phyloP scores from a whole-genome alignment of 2,113 vertebrate species.

The Oplegnathus fasciatus region DNA sequence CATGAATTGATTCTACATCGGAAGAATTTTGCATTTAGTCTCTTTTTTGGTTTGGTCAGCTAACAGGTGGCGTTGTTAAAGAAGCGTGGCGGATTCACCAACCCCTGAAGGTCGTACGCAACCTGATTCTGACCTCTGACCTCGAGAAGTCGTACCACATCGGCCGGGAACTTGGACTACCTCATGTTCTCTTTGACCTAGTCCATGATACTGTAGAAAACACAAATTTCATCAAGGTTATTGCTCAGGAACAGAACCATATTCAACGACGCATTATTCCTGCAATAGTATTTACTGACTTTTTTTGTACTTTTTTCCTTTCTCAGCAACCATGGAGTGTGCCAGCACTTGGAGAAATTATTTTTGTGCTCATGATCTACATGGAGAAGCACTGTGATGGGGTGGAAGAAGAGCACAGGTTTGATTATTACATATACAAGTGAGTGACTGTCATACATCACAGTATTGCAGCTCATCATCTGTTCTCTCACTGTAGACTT shows the following conservation, averaged over 20 bases:
- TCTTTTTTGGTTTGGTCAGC: conserved; percentile 74
- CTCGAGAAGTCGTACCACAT: conserved; percentile 75
- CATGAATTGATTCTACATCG: accelerated
- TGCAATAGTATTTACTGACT: background rate
- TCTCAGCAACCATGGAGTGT: conserved; percentile 71
- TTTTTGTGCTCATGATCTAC: conserved; percentile 73
- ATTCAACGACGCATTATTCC: background rate
- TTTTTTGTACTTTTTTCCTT: background rate
- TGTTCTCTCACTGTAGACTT: conserved; percentile 66
- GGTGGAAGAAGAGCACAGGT: conserved; percentile 77
- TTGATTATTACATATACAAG: background rate
- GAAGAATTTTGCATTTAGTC: background rate
- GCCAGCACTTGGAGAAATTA: conserved; percentile 71
- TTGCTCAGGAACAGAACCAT: background rate
- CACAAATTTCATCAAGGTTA: conserved; percentile 83
- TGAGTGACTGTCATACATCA: background rate
- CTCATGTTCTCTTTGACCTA: conserved; percentile 84
- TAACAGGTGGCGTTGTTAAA: conserved; percentile 83
- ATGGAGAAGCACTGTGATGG: conserved; percentile 75
- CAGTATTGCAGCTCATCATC: background rate
- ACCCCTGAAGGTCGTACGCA: conserved; percentile 84
- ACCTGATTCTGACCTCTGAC: conserved; percentile 84
- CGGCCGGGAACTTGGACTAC: conserved; percentile 84
- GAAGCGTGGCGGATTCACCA: conserved; percentile 83
- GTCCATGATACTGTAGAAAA: conserved; percentile 83